phyloP scores from a whole-genome alignment of 1,140 invertebrate genomes.

The Drosophila orosa region DNA sequence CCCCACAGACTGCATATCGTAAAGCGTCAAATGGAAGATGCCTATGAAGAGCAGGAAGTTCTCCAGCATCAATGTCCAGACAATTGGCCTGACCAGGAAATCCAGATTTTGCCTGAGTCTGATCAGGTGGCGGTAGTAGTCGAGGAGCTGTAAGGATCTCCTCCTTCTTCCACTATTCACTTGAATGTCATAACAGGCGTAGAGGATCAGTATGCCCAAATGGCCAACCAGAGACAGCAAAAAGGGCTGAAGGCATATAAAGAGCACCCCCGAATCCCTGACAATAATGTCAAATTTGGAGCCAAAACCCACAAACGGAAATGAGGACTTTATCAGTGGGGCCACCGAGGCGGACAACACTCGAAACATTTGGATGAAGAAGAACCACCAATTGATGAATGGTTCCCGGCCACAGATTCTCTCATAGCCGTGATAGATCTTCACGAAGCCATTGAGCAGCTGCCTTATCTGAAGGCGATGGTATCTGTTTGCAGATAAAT shows the following conservation, averaged over 20 bases:
- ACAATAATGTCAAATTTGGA: neutral
- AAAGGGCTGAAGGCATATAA: conserved; percentile 44
- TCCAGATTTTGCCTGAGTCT: conserved; percentile 42
- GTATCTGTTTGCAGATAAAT: conserved; percentile 1
- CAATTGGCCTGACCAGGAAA: conserved; percentile 41
- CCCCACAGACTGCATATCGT: conserved; percentile 6
- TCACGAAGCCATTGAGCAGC: conserved; percentile 44
- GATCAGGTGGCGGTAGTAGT: conserved; percentile 40
- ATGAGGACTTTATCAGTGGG: neutral
- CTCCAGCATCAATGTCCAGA: conserved; percentile 18
- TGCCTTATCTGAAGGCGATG: neutral
- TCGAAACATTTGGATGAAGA: neutral
- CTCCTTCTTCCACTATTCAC: neutral
- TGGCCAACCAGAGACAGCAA: conserved; percentile 6
- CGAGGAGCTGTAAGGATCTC: neutral
- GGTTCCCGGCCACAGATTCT: conserved; percentile 12
- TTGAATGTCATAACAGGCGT: conserved; percentile 26
- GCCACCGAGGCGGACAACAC: neutral
- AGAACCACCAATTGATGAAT: conserved; percentile 44
- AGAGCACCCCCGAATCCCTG: neutral
- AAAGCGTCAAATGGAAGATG: conserved; percentile 38
- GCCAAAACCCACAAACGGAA: neutral
- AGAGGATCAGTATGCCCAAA: conserved; percentile 44
- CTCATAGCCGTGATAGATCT: conserved; percentile 19
- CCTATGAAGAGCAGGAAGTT: conserved; percentile 1